These are phyloP conservation scores for Lithophane semibrunnea DNA, from an alignment of 2,888 invertebrate species.

Conservation along the genomic window DNA sequence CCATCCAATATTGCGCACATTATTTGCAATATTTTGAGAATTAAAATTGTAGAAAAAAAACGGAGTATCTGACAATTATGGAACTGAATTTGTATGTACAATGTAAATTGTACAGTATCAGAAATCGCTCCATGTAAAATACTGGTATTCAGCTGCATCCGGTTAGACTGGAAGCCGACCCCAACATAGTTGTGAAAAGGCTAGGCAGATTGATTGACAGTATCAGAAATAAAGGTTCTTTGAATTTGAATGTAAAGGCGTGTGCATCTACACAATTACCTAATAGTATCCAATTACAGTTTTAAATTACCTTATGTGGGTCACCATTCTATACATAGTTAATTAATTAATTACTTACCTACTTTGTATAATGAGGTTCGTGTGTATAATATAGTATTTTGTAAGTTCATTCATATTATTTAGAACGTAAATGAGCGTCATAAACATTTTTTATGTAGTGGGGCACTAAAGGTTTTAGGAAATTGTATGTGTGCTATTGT, in stretches of 20 bases:
- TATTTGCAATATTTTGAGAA: too few relatives aligned
- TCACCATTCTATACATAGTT: conserved; percentile 33
- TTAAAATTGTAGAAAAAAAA: too few relatives aligned
- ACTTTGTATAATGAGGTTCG: conserved; percentile 12
- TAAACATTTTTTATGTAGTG: not conserved
- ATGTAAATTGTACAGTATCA: too few relatives aligned
- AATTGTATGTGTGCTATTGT: not conserved
- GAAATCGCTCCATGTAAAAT: too few relatives aligned
- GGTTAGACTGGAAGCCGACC: too few relatives aligned
- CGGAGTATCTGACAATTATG: not conserved
- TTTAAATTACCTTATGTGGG: conserved; percentile 62
- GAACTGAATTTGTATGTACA: not conserved
- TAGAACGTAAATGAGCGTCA: not conserved
- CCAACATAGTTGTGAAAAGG: too few relatives aligned
- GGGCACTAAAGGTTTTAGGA: not conserved
- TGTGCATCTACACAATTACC: conserved; percentile 18
- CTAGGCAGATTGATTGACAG: not conserved
- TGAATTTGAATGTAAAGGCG: not conserved
- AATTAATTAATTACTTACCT: conserved; percentile 16
- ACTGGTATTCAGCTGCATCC: too few relatives aligned
- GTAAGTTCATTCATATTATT: conserved; percentile 10
- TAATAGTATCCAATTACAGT: conserved; percentile 56
- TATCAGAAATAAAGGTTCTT: not conserved
- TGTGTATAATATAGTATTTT: conserved; percentile 12
- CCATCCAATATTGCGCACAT: too few relatives aligned